Percentiles rank a stretch among this genome's conserved stretches.
Evolutionary conservation across 2,888 invertebrate genomes (phyloP).

Genomic region (Melipona beecheii): DNA sequence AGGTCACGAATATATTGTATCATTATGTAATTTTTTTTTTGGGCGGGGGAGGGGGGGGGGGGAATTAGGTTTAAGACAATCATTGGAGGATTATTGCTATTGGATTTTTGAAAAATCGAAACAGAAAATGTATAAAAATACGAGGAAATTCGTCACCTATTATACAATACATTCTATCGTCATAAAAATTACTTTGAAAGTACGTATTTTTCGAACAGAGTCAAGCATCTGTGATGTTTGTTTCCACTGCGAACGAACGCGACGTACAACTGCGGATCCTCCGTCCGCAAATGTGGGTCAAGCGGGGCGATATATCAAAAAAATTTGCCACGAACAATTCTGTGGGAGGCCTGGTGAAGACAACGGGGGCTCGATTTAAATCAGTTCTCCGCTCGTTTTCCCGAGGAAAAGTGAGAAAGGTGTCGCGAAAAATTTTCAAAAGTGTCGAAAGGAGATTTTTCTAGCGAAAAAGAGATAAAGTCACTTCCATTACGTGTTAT

Average conservation of each 20-base stretch:
- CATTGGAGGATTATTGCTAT: too few relatives aligned
- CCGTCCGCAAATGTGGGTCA: neutral
- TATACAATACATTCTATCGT: too few relatives aligned
- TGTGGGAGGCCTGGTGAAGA: neutral
- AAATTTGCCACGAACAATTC: constrained; percentile 10
- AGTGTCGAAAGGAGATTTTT: neutral
- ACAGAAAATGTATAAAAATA: too few relatives aligned
- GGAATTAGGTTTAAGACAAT: too few relatives aligned
- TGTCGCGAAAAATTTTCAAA: neutral
- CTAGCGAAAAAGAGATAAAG: too few relatives aligned
- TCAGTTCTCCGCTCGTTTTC: too few relatives aligned
- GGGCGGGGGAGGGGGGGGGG: too few relatives aligned
- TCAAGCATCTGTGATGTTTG: neutral
- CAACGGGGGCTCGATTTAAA: constrained; percentile 9
- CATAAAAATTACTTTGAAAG: too few relatives aligned
- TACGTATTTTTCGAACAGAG: neutral
- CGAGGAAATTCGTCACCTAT: too few relatives aligned
- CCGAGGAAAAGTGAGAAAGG: neutral
- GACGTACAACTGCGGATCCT: neutral
- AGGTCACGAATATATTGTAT: too few relatives aligned
- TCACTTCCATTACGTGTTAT: too few relatives aligned
- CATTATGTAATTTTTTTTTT: neutral
- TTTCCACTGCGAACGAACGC: neutral
- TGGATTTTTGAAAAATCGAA: too few relatives aligned
- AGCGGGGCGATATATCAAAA: constrained; percentile 8